Evolutionary conservation across 2,113 vertebrate genomes (phyloP).

Genomic region (Zootoca vivipara): DNA sequence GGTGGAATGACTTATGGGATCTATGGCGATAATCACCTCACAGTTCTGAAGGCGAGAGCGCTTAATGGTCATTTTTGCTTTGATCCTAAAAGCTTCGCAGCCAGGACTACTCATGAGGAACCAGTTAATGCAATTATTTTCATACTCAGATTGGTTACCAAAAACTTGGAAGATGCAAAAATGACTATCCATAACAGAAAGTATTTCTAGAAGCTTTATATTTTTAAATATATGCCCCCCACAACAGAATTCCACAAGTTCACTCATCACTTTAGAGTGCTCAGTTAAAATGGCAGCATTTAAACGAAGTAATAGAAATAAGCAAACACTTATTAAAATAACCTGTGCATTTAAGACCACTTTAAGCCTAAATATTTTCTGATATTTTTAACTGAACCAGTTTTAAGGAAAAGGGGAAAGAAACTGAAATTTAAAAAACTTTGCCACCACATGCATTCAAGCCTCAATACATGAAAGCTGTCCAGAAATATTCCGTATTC

Average conservation of each 20-base stretch:
- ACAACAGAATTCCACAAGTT: background rate
- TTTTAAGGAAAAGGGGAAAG: no score
- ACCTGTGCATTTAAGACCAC: background rate
- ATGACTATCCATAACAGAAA: background rate
- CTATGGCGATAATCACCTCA: background rate
- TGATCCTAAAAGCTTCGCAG: background rate
- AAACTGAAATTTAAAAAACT: background rate
- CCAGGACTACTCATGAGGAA: background rate
- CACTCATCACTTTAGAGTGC: background rate
- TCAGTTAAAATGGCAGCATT: background rate
- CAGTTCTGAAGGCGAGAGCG: background rate
- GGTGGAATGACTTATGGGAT: background rate
- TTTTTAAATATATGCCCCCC: no score
- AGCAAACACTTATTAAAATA: background rate
- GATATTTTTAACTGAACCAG: background rate
- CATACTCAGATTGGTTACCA: background rate
- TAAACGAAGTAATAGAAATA: background rate
- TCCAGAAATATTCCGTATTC: background rate
- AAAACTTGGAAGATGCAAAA: background rate
- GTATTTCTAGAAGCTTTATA: background rate
- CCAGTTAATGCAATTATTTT: background rate
- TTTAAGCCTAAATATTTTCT: background rate
- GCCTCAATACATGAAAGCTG: background rate
- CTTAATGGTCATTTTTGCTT: background rate
- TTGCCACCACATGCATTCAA: conserved; percentile 13